Evolutionary conservation across 2,797 vertebrate genomes (phyloP).

Genomic region (Intellagama lesueurii): DNA sequence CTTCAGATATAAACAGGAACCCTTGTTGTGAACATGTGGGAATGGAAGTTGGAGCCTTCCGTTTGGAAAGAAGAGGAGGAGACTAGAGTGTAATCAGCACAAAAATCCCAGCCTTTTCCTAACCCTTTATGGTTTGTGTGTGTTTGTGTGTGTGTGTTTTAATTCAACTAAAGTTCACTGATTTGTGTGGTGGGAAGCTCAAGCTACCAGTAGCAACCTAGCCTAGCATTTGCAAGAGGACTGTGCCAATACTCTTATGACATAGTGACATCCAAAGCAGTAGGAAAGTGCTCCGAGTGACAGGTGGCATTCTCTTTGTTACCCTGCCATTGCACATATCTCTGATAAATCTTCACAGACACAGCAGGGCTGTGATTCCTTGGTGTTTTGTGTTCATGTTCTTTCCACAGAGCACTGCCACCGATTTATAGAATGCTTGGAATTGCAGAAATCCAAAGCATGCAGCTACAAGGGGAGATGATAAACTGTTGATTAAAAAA

Average conservation of each 20-base stretch:
- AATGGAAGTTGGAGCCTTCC: not conserved
- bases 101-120: not conserved
- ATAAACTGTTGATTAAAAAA: conserved; percentile 65
- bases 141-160: no score
- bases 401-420: conserved; percentile 48
- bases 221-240: conserved; percentile 12
- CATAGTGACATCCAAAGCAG: conserved; percentile 44
- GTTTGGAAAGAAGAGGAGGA: not conserved
- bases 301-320: conserved; percentile 70
- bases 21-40: conserved; percentile 7
- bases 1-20: not conserved
- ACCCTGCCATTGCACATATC: conserved; percentile 49
- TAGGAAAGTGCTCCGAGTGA: conserved; percentile 60
- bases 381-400: conserved; percentile 58
- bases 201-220: not conserved
- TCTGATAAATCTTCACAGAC: conserved; percentile 52
- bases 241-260: conserved; percentile 49
- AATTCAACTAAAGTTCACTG: conserved; percentile 43
- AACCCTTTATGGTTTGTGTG: not conserved
- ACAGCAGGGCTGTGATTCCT: conserved; percentile 66
- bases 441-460: conserved; percentile 73
- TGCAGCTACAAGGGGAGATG: conserved; percentile 55
- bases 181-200: conserved; percentile 2
- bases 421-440: conserved; percentile 59
- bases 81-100: conserved; percentile 1